Base-by-base conservation (phyloP, 2,888 invertebrate genomes). In the Crocallis elinguaria region DNA sequence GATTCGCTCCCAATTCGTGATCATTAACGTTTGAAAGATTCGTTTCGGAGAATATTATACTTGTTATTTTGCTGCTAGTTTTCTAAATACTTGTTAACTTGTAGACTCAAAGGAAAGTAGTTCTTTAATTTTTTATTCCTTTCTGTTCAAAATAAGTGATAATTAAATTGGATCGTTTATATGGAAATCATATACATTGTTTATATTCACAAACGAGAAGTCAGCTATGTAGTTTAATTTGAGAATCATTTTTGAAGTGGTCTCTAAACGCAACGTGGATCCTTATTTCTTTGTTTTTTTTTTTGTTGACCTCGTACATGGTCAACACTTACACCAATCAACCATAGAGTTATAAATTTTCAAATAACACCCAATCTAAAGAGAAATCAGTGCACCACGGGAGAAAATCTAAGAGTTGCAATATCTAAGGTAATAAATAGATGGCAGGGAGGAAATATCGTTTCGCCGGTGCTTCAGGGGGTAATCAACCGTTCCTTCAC, bases 401-500 rank as follows among this genome's bases (percentile, higher is more conserved):
- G 32, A 50, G 50, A 48, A 50, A 58, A 60, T 58, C 45, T 56
- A 60, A 60, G 36, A 49, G 50, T 50, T 55, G 45, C 58, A 62
- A 66, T 61, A 60, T 60, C 62, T 56, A 59, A 66, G 57, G 64
- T 62, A 75, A 69, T 69, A 69, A 62, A 63, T 63, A 62, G 62
- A 60, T 52, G 50, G 46, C 41, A 46, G 55, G 48, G 57, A 58
- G 60, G 62, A 64, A 69, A 71, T 64, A 66, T 67, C 62, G 71
- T 57, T 69, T 60, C 63, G 61, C 60, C 46, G 57, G 43, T 63
- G 77, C 77, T 74, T 64, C 67, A 56, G 74, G 77, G 75, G 67
- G 71, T 75, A 74, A 76, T 77, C 76, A 77, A 70, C 67, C 70
- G 70, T 61, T 54, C 58, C 55, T 65, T 63, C 66, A 61, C 52